Percentiles rank a stretch among this genome's conserved stretches.
phyloP scores from a whole-genome alignment of 2,113 vertebrate genomes.

The Raja brachyura region DNA sequence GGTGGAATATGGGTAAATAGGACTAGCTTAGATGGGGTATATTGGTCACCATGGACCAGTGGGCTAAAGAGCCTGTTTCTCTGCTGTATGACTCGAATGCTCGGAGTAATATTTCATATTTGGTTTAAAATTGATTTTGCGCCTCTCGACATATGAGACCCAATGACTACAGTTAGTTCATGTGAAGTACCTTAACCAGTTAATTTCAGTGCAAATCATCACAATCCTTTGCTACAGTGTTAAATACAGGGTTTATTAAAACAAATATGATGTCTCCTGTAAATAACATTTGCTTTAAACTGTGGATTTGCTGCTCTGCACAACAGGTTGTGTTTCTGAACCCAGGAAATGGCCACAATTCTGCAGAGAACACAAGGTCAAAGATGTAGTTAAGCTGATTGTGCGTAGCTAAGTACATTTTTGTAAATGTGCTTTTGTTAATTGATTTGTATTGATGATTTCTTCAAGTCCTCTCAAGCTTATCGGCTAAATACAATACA shows the following conservation, averaged over 20 bases:
- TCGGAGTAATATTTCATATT: background rate
- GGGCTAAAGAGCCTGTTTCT: too few species aligned
- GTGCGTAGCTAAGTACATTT: background rate
- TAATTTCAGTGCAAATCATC: background rate
- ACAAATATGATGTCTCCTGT: background rate
- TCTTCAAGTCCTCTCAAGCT: background rate
- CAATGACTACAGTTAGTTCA: background rate
- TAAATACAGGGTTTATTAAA: background rate
- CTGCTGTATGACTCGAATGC: too few species aligned
- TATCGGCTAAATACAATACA: background rate
- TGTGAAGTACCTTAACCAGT: background rate
- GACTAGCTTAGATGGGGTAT: too few species aligned
- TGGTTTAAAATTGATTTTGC: background rate
- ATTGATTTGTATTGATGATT: background rate
- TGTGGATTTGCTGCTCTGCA: background rate
- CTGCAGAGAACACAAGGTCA: background rate
- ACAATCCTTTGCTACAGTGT: background rate
- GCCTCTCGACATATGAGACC: background rate
- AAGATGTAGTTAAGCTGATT: background rate
- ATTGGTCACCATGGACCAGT: too few species aligned
- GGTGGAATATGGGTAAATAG: too few species aligned
- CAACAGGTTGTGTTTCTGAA: background rate
- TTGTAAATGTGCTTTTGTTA: background rate
- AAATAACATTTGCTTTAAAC: background rate
- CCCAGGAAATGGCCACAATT: background rate